phyloP scores from a whole-genome alignment of 2,113 vertebrate species.

The Tichodroma muraria region DNA sequence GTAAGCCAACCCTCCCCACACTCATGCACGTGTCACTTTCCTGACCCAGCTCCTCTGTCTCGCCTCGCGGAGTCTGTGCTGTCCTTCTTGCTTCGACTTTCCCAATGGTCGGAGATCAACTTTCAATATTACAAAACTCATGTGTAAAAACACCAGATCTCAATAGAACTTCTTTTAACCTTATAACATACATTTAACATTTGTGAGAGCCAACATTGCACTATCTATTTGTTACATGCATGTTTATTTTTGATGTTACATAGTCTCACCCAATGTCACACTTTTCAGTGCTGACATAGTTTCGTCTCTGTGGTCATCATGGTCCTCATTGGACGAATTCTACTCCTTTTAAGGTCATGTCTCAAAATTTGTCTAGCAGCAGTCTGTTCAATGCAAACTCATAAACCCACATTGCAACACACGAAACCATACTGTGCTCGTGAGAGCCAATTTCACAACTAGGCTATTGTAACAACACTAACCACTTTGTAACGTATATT shows the following conservation, averaged over 20 bases:
- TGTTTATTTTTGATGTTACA: not conserved
- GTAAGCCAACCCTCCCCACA: not conserved
- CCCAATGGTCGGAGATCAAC: not conserved
- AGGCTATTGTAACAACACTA: not conserved
- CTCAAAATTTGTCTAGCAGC: not conserved
- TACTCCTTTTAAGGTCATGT: not conserved
- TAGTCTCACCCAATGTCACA: not conserved
- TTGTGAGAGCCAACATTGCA: not conserved
- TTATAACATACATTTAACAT: not conserved
- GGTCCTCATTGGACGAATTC: not conserved
- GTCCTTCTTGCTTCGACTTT: not conserved
- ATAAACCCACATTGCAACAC: not conserved
- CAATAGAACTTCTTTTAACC: not conserved
- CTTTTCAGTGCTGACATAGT: accelerated
- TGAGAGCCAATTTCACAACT: not conserved
- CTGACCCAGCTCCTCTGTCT: not conserved
- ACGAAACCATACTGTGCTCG: accelerated
- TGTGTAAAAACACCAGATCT: not conserved
- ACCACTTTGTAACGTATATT: not conserved
- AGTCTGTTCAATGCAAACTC: not conserved
- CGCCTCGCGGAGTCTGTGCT: not conserved
- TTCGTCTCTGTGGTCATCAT: not conserved
- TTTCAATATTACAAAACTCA: not conserved
- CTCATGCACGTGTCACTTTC: not conserved
- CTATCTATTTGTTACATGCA: not conserved